Base-by-base conservation (phyloP, 2,113 vertebrate species). In the Megaptera novaeangliae region DNA sequence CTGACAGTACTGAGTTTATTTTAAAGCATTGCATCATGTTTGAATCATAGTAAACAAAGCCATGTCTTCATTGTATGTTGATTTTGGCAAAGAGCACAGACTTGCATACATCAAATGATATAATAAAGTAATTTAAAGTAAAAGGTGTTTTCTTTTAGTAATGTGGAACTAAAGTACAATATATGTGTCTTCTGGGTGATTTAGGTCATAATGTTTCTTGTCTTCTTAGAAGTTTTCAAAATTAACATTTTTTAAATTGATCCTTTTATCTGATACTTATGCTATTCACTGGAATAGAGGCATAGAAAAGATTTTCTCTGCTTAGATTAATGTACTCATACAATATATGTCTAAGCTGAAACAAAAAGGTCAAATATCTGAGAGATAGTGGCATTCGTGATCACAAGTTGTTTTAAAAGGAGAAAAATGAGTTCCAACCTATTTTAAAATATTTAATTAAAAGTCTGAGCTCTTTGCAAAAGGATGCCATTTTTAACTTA, bases 1-100 rank as follows among this genome's bases (percentile, higher is more conserved):
- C 46, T 81, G 74, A 95, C 92, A 96, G 36, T 68, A 97, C 6
- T 87, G 55, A 94, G 57, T 93, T 98, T 96, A 97, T 97, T 97
- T 97, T 87, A 97, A 97, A 97, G 87, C 74, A 96, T 81, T 11
- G 4, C 20, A 81, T 95, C 27, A 81, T 36, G 18, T 87, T 92
- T 80, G 36, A 98, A 92, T 94, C 15, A 88, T 95, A 80, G 12
- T 86, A 97, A 97, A 95, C 57, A 96, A 94, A 96, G 78, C n/a
- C 77, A 97, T 96, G 17, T 75, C 63, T 97, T 92, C 90, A 95
- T 81, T 87, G 36, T 64, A 87, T 66, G 39, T 41, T 93, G 68
- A 85, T 95, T 92, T 97, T 97, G 68, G 14, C 63, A 84, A 88
- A 94, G 6, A 89, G 52, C 49, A 95, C 25, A 97, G 63, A 83